Conservation (phyloP, 2,797 vertebrate genomes). For the Micrastur ruficollis region DNA sequence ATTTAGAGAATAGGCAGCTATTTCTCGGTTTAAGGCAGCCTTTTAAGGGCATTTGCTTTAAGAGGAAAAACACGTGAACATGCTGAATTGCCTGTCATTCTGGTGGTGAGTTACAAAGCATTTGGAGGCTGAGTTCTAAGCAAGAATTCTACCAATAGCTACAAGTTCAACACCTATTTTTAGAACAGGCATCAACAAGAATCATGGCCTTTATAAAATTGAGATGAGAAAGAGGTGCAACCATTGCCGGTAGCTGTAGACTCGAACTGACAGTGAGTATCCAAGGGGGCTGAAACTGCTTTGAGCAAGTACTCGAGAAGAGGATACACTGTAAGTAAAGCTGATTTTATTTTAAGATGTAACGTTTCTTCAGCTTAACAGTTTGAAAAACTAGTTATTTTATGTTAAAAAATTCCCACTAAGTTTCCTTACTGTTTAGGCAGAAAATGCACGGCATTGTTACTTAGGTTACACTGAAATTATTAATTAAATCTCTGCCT, state of each 20-base stretch:
- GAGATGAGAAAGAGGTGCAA: background rate
- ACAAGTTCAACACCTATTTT: background rate
- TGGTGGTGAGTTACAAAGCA: background rate
- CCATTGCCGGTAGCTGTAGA: background rate
- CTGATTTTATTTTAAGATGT: background rate
- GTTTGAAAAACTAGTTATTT: background rate
- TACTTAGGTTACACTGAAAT: background rate
- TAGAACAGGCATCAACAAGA: background rate
- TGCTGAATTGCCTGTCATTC: fast-evolving
- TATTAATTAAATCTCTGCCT: background rate
- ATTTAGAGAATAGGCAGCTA: background rate
- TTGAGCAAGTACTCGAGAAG: background rate
- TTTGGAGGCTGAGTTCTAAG: background rate
- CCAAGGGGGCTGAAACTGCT: background rate
- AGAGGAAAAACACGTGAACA: background rate
- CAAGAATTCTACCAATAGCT: background rate
- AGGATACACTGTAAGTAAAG: background rate
- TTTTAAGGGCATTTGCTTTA: constrained; percentile 14
- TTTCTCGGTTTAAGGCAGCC: background rate
- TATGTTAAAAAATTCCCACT: fast-evolving
- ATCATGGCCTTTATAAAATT: background rate
- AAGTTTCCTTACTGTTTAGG: background rate
- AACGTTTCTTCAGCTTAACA: background rate
- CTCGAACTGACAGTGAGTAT: fast-evolving
- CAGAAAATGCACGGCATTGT: background rate